Evolutionary conservation across 2,797 vertebrate species (phyloP), one percentile per base, ranked within the genome.

Genomic region (Alauda arvensis): DNA sequence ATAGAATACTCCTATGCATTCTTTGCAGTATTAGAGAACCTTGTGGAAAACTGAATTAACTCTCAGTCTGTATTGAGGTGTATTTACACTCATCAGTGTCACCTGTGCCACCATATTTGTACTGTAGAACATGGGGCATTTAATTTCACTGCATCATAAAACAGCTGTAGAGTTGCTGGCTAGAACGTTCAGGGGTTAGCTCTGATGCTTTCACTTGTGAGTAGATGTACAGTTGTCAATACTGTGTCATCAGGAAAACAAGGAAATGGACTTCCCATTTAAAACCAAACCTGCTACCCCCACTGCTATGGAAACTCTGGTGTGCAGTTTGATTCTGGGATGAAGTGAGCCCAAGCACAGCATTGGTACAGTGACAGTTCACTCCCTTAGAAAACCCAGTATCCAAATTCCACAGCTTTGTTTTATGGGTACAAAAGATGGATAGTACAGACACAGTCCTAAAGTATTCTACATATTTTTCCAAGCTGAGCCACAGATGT

Each of bases 1-100:
- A 34, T 0, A 20, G 17, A 14, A 6, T 40, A 56, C 3, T 17
- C 40, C 13, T 19, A 16, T 1, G 1, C 8, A 12, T 31, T 77
- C 14, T 16, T 71, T 17, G 6, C 19, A 57, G 40, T 52, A 87
- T 24, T 23, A 51, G 10, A 8, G 6, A 83, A 48, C 49, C 7
- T 25, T 62, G 37, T 9, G 56, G 28, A 59, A 71, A 88, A 46
- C 12, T 7, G 25, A 51, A 46, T 37, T 72, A 78, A 55, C 25
- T 61, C 23, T 61, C 52, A 31, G 6, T 45, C 17, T 77, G 8
- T 34, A 61, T 42, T 46, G 45, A 55, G 19, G 18, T 20, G 18
- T 42, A 74, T 67, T 87, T 49, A 77, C 24, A 5, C 9, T 79
- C 16, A 63, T 51, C n/a, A 23, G 3, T 37, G 8, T n/a, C 59